Evolutionary conservation across 2,888 invertebrate genomes (phyloP).

Genomic region (Eupithecia abbreviata): DNA sequence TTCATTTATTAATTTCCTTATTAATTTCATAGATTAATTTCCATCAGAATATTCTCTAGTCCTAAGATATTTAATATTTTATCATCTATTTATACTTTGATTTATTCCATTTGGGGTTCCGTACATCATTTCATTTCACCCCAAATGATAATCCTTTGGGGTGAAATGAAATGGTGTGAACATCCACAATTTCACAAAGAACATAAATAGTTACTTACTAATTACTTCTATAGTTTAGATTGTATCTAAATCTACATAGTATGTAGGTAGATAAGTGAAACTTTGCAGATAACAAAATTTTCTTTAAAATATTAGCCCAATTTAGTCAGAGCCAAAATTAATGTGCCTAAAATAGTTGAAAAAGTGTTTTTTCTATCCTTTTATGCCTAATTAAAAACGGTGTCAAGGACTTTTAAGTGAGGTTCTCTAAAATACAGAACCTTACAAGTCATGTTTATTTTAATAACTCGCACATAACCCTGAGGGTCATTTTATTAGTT

Average conservation of each 20-base stretch:
- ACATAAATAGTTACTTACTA: too few relatives aligned
- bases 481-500: not conserved
- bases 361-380: not conserved
- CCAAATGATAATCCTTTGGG: too few relatives aligned
- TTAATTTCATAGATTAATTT: too few relatives aligned
- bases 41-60: too few relatives aligned
- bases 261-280: too few relatives aligned
- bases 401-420: not conserved
- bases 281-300: not conserved
- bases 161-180: too few relatives aligned
- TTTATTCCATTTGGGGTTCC: not conserved
- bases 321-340: not conserved
- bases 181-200: too few relatives aligned
- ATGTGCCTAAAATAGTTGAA: not conserved
- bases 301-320: not conserved
- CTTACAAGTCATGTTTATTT: not conserved
- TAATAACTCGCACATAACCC: not conserved
- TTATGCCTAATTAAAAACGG: not conserved
- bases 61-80: too few relatives aligned
- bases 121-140: too few relatives aligned
- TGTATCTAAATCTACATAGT: too few relatives aligned
- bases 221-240: too few relatives aligned
- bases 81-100: not conserved
- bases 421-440: not conserved
- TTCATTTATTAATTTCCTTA: too few relatives aligned